Conservation (phyloP, 37 sponge, comb jelly and placozoan species). For the Corticium candelabrum region DNA sequence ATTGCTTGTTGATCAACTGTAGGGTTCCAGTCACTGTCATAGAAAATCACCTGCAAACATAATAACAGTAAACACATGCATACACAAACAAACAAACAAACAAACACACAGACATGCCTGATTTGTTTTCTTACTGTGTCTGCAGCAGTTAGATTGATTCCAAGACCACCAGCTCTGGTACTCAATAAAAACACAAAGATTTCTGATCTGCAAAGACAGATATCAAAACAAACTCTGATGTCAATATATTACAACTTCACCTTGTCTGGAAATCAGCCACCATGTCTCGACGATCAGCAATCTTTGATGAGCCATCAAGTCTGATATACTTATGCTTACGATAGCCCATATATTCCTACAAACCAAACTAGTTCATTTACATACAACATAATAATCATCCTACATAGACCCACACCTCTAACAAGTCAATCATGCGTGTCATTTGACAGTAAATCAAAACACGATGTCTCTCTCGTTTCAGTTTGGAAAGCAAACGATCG, state of each 20-base stretch:
- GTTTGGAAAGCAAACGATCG: constrained; percentile 61
- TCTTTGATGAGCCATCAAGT: constrained; percentile 84
- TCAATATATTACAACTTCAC: no score
- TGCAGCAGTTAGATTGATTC: constrained; percentile 96
- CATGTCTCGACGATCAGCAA: constrained; percentile 94
- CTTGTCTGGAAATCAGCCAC: constrained; percentile 85
- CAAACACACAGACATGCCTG: neutral
- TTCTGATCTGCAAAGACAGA: constrained; percentile 58
- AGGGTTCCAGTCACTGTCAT: constrained; percentile 96
- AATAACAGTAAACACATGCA: neutral
- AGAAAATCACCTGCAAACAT: constrained; percentile 63
- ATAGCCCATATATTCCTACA: constrained; percentile 73
- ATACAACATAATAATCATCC: neutral
- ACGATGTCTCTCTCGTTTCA: constrained; percentile 76
- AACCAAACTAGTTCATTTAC: neutral
- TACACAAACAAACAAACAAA: neutral
- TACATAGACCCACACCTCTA: constrained; percentile 35
- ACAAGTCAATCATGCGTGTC: constrained; percentile 88
- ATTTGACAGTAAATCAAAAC: constrained; percentile 94
- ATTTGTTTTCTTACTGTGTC: constrained; percentile 61
- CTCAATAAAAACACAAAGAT: constrained; percentile 93
- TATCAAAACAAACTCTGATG: neutral
- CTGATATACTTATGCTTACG: constrained; percentile 73
- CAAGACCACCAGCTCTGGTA: constrained; percentile 92
- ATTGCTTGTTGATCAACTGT: constrained; percentile 98